These are phyloP conservation scores for Phortica magna DNA, from an alignment of 2,888 invertebrate species.

Conservation along the genomic window DNA sequence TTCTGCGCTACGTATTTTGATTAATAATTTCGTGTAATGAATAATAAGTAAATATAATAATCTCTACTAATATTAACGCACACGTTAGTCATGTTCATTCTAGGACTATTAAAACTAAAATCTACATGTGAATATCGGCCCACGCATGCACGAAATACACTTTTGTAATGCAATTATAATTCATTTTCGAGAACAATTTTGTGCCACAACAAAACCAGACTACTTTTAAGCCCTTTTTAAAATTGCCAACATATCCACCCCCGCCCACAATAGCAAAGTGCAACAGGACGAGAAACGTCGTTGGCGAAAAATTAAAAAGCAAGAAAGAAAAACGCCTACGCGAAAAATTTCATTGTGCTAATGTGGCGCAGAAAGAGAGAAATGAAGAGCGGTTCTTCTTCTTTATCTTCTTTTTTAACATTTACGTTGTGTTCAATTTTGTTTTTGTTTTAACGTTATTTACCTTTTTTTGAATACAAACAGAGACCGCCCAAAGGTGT, in stretches of 20 bases:
- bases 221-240: not conserved
- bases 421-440: not conserved
- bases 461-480: conserved; percentile 18
- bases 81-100: too few relatives aligned
- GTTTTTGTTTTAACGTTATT: conserved; percentile 1
- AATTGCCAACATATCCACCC: not conserved
- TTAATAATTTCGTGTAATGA: too few relatives aligned
- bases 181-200: conserved; percentile 3
- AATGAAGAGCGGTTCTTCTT: not conserved
- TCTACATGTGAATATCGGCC: not conserved
- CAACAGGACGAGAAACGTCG: conserved; percentile 3
- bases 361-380: not conserved
- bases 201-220: conserved; percentile 9
- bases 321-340: not conserved
- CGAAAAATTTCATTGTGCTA: not conserved
- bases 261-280: not conserved
- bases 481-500: conserved; percentile 7
- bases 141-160: not conserved
- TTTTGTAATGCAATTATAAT: not conserved
- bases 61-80: too few relatives aligned
- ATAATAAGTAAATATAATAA: too few relatives aligned
- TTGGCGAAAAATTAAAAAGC: not conserved
- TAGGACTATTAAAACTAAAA: not conserved
- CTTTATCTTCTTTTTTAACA: not conserved
- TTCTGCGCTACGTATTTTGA: too few relatives aligned